Percentiles rank a stretch among this genome's conserved stretches.
Evolutionary conservation across 92 coral and sea anemone genomes (phyloP).

Genomic region (Parazoanthus darwini): DNA sequence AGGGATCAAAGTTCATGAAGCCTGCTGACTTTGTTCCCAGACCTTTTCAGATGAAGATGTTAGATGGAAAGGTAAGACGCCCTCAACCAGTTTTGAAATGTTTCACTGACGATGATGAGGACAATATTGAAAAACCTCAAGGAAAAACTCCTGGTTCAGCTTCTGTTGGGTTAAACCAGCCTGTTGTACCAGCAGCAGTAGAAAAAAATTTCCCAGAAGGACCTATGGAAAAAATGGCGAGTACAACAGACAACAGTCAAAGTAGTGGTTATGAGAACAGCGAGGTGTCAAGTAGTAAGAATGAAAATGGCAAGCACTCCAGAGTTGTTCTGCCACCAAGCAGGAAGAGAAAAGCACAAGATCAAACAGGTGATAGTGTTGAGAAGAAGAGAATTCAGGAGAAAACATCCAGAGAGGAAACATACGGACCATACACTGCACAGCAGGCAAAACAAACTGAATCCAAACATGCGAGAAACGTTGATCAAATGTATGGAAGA

Average conservation of each 20-base stretch:
- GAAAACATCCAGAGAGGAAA: background rate
- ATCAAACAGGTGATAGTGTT: slow-evolving; percentile 1
- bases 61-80: slow-evolving; percentile 25
- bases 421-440: slow-evolving; percentile 22
- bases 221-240: background rate
- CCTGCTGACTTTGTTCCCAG: slow-evolving; percentile 43
- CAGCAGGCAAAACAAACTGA: background rate
- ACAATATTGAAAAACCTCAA: slow-evolving; percentile 22
- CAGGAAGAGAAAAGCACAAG: slow-evolving; percentile 36
- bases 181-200: background rate
- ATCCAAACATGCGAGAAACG: slow-evolving; percentile 2
- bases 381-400: background rate
- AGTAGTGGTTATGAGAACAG: slow-evolving; percentile 1
- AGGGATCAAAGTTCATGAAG: slow-evolving; percentile 26
- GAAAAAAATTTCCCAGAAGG: slow-evolving; percentile 33
- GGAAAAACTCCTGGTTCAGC: background rate
- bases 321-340: slow-evolving; percentile 43
- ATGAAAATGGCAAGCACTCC: slow-evolving; percentile 1
- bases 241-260: background rate
- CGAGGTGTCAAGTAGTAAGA: background rate
- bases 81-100: slow-evolving; percentile 32
- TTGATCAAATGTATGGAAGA: background rate
- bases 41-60: slow-evolving; percentile 38
- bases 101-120: slow-evolving; percentile 24
- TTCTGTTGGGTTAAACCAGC: background rate